Evolutionary conservation across 1,140 invertebrate species (phyloP).

Genomic region (Atopsyche davidsoni): DNA sequence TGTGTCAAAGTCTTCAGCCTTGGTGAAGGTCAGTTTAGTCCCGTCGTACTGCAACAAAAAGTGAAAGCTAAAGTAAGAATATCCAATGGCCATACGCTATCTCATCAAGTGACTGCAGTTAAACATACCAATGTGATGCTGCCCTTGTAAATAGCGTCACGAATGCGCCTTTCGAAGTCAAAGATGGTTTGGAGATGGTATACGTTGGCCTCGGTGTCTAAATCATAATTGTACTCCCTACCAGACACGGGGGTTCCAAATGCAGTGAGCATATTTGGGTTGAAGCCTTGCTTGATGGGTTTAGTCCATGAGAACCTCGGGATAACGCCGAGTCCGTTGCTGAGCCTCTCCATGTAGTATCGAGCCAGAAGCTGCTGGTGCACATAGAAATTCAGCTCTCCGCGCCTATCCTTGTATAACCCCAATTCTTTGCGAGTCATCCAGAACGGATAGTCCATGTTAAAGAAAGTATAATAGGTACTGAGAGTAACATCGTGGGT

Average conservation of each 20-base stretch:
- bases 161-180: slow-evolving; percentile 53
- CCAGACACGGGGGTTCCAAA: slow-evolving; percentile 54
- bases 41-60: slow-evolving; percentile 32
- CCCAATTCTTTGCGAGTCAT: slow-evolving; percentile 48
- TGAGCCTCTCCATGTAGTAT: slow-evolving; percentile 56
- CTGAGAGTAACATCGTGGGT: slow-evolving; percentile 66
- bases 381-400: slow-evolving; percentile 49
- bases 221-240: slow-evolving; percentile 38
- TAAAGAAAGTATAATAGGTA: slow-evolving; percentile 63
- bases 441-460: slow-evolving; percentile 61
- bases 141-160: slow-evolving; percentile 59
- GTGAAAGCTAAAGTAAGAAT: too few species aligned
- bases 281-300: slow-evolving; percentile 50
- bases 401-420: slow-evolving; percentile 46
- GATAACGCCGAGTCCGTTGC: slow-evolving; percentile 48
- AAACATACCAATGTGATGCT: slow-evolving; percentile 42
- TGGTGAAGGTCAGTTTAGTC: slow-evolving; percentile 47
- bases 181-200: slow-evolving; percentile 45
- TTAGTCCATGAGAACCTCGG: slow-evolving; percentile 48
- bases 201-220: slow-evolving; percentile 48
- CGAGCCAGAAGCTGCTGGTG: slow-evolving; percentile 52
- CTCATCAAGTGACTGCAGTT: too few species aligned
- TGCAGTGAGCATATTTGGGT: slow-evolving; percentile 51
- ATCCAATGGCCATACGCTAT: too few species aligned
- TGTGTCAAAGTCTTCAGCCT: slow-evolving; percentile 46